Base-by-base conservation (phyloP, 2,797 vertebrate species). In the Enteromius viviparus region DNA sequence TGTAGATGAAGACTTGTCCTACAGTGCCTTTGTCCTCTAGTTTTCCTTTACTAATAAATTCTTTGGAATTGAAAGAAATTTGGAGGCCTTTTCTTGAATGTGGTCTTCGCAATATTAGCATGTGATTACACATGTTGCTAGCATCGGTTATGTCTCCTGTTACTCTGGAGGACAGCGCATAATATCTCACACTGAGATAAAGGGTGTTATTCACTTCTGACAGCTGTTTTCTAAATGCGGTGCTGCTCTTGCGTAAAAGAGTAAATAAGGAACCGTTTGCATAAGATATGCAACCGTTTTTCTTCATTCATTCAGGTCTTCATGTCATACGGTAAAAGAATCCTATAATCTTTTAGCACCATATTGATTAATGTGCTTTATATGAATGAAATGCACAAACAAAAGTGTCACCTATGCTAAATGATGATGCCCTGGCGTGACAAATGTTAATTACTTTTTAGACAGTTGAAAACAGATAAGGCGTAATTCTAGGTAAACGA, bases 401-500 rank as follows among this genome's bases (percentile, higher is more conserved):
- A 83, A 87, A 87, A 49, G 77, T 83, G 76, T 86, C 76, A 84
- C 76, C 66, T 45, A 75, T 68, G 34, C 79, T 75, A 84, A 87
- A 85, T 77, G 71, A 79, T 82, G 79, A 53, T 51, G 80, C 84
- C 34, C 82, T 75, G 60, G 76, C 55, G 6, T 85, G 82, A 81
- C 74, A 70, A 77, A 79, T 81, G 85, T 76, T 89, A 89, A 89
- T 89, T 86, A 86, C 76, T 45, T 83, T 87, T 82, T 72, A 71
- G 84, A 82, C 84, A 80, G 79, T 76, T 80, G 72, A 86, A 80
- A 84, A 84, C 77, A 85, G 87, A 89, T 84, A 86, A 88, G 81
- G 47, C 21, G 68, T 78, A 84, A 85, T 78, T 76, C 49, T 79
- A 80, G 84, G 69, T 55, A 79, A 85, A 86, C 49, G 74, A 84